Base-by-base conservation (phyloP, 1,140 invertebrate species). In the Pygmarrhopalites habei region DNA sequence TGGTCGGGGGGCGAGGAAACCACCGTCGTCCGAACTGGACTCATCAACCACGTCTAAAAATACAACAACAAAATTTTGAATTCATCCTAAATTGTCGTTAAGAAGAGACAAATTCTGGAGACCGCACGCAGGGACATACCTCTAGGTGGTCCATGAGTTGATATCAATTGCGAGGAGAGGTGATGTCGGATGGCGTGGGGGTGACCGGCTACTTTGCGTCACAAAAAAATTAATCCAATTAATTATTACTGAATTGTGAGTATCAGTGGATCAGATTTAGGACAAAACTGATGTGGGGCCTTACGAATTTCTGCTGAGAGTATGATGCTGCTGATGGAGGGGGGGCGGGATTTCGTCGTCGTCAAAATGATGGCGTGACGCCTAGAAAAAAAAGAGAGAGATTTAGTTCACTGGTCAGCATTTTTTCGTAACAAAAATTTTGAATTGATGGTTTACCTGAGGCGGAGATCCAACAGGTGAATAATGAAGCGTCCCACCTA, bases 181-280 rank as follows among this genome's bases (percentile, higher is more conserved):
- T 29, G 67, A 72, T 21, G 79, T 78, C 47, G 76, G 79, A 62
- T 79, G 76, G 41, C 81, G 77, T 76, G 64, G 80, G 73, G 35
- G 76, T 71, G 64, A 69, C 15, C 69, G 56, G 59, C 68, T 66
- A 63, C 69, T 56, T n/a, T n/a, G n/a, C n/a, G n/a, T n/a, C n/a
- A n/a, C n/a, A n/a, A n/a, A n/a, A n/a, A n/a, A n/a, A n/a, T n/a
- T n/a, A n/a, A n/a, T n/a, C n/a, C n/a, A n/a, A n/a, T n/a, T n/a
- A n/a, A n/a, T n/a, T n/a, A n/a, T n/a, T n/a, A n/a, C n/a, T n/a
- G n/a, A n/a, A n/a, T n/a, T n/a, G n/a, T n/a, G n/a, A n/a, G n/a
- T n/a, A n/a, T n/a, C n/a, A n/a, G n/a, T n/a, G n/a, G n/a, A n/a
- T n/a, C n/a, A n/a, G n/a, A n/a, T n/a, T n/a, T n/a, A n/a, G n/a